Base-by-base conservation (phyloP, 2,113 vertebrate species). In the Gila orcuttii region DNA sequence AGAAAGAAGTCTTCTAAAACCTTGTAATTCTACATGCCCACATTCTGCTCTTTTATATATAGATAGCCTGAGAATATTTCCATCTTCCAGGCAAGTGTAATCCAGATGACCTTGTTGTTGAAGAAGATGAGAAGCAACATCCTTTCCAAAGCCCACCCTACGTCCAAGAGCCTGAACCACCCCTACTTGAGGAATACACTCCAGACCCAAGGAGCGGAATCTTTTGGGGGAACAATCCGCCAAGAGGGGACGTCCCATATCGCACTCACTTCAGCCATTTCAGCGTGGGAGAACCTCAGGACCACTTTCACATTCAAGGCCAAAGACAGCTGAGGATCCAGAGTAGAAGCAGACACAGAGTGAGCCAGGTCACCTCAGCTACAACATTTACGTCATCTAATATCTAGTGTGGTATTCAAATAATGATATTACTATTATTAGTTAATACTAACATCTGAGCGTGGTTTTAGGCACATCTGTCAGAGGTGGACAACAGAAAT, bases 191-290 rank as follows among this genome's bases (percentile, higher is more conserved):
- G 6, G 84, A 90, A 36, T 90, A 42, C 4, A 86, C 90, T 85
- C 89, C 87, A 0, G 88, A 90, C 66, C 91, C 86, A 0, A 91
- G 93, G 86, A 88, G 88, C 0, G 84, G 85, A 78, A 86, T 87
- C 47, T 36, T 87, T 31, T 92, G 89, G 93, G 93, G 92, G 80
- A 92, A 75, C 60, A 90, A 85, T 39, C 94, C 91, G 5, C 89
- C 93, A 1, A 88, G 94, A 42, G 93, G 94, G 0, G 93, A 95
- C 23, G 93, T 95, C 83, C 93, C 94, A 0, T 79, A 93, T 82
- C 91, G 86, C 4, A 84, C 85, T 1, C 84, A 88, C 36, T 90
- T 85, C 78, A 87, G 83, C 83, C 92, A 92, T 87, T 77, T 91
- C 11, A 42, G 55, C 2, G 84, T 81, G 13, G 75, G 55, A 28